Base-by-base conservation (phyloP, 2,888 invertebrate species). In the Plebejus melissa region DNA sequence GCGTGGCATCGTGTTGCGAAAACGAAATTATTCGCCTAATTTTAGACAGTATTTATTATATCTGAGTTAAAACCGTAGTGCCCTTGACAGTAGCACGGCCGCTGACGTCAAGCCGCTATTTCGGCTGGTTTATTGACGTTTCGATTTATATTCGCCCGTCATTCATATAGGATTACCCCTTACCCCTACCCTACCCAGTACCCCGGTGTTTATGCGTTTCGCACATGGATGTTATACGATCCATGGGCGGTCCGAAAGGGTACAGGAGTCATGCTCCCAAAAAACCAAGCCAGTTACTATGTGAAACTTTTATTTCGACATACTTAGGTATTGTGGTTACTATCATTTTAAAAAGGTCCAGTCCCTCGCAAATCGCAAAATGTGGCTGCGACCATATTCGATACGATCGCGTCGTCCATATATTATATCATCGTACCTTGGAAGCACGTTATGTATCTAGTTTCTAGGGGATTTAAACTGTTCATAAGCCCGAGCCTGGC, bases 11-110 rank as follows among this genome's bases (percentile, higher is more conserved):
- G 22, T 22, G 58, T 32, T 16, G 65, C 70, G n/a, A n/a, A 74
- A 72, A 50, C 71, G 74, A 75, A 76, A 76, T 75, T 75, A 65
- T 76, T 74, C 57, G 58, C 36, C 46, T 69, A 77, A 65, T 65
- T 32, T 28, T 50, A 54, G 50, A 22, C 13, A 72, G 50, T 72
- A 72, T 72, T 72, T 50, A 72, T 72, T 32, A 32, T 32, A 72
- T 72, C 50, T 1, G 50, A 71, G 71, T 71, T 71, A 46, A 71
- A 28, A 38, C 38, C 41, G 70, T 41, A 41, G 71, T 71, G 65
- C 32, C 71, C 71, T 71, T 71, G 71, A 71, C 71, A 46, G 71
- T 28, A 28, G 50, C 71, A 50, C n/a, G 70, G 41, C 70, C 50
- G 28, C 54, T 72, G 72, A 72, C 72, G 72, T 72, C 72, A 72